Conservation (phyloP, 64 coral and sea anemone species). For the Acropora yongei region DNA sequence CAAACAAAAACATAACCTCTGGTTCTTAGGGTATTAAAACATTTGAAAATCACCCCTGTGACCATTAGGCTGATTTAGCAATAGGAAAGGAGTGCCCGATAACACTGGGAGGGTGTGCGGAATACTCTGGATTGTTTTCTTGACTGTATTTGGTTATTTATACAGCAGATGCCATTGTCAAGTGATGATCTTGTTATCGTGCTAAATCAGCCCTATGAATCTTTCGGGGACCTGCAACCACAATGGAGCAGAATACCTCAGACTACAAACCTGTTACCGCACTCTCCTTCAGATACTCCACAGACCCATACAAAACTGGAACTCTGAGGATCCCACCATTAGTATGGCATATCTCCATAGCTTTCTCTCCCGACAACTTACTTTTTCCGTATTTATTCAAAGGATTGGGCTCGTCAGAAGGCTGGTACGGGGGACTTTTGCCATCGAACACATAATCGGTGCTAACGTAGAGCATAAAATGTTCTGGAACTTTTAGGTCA, state of each 20-base stretch:
- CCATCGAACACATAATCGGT: slow-evolving; percentile 97
- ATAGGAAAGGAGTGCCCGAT: too few relatives aligned
- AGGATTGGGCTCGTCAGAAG: slow-evolving; percentile 73
- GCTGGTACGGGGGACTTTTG: slow-evolving; percentile 65
- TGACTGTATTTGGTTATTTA: too few relatives aligned
- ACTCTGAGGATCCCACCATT: slow-evolving; percentile 67
- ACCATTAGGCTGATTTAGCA: too few relatives aligned
- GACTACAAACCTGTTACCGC: slow-evolving; percentile 78
- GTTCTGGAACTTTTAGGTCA: slow-evolving; percentile 41
- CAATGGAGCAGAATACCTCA: background rate
- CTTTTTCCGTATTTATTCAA: slow-evolving; percentile 89
- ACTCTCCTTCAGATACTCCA: slow-evolving; percentile 81
- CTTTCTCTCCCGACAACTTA: slow-evolving; percentile 79
- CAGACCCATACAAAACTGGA: slow-evolving; percentile 83
- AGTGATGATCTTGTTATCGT: too few relatives aligned
- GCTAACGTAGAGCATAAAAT: slow-evolving; percentile 92
- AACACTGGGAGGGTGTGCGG: too few relatives aligned
- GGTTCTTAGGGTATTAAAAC: too few relatives aligned
- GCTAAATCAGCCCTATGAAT: too few relatives aligned
- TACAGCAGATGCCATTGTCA: too few relatives aligned
- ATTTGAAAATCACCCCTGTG: too few relatives aligned
- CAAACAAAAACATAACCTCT: too few relatives aligned
- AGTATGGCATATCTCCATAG: slow-evolving; percentile 39
- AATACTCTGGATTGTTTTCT: too few relatives aligned
- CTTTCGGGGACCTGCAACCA: too few relatives aligned